Evolutionary conservation across 2,113 vertebrate genomes (phyloP).

Genomic region (Peromyscus leucopus): DNA sequence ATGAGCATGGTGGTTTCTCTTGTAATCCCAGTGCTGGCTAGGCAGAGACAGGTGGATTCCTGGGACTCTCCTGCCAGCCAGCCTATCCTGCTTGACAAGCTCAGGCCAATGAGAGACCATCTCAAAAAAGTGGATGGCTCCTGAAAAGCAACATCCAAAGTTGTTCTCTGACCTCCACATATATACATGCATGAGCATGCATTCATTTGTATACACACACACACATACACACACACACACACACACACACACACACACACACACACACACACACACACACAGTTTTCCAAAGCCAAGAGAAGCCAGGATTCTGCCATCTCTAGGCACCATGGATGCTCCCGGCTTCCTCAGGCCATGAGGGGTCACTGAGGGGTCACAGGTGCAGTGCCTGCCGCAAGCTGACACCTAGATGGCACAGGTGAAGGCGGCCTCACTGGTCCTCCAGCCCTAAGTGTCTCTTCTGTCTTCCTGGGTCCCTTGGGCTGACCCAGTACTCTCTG

Average conservation of each 20-base stretch:
- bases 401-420: not conserved
- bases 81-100: too few relatives aligned
- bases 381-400: not conserved
- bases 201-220: not conserved
- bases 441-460: not conserved
- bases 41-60: not conserved
- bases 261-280: not conserved
- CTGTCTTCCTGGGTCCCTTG: not conserved
- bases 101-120: not conserved
- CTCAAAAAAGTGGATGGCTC: too few relatives aligned
- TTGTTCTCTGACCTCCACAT: not conserved
- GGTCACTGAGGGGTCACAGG: not conserved
- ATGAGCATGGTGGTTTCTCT: not conserved
- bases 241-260: too few relatives aligned
- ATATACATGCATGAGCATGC: not conserved
- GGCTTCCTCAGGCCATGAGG: not conserved
- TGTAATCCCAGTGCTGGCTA: not conserved
- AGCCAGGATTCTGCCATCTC: not conserved
- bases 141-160: not conserved
- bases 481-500: not conserved
- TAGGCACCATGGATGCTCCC: not conserved
- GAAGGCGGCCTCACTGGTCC: not conserved
- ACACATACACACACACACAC: too few relatives aligned
- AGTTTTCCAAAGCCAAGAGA: not conserved
- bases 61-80: not conserved